A percentile compares a stretch with the other conserved stretches of the same genome.
These are phyloP conservation scores for Bellardia pandia DNA, from an alignment of 2,888 invertebrate species.

Conservation along the genomic window DNA sequence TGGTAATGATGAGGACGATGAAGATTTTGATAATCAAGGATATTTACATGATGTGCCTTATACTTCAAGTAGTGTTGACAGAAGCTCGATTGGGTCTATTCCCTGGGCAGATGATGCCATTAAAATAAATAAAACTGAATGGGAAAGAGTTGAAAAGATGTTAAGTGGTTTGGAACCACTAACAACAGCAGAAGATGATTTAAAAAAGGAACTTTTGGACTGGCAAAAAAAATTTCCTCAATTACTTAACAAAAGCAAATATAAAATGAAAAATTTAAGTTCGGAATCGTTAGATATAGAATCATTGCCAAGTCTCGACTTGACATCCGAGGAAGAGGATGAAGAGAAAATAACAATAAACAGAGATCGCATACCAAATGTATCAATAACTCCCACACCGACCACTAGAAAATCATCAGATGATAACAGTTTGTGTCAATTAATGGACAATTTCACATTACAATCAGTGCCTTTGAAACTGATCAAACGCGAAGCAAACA, in stretches of 20 bases:
- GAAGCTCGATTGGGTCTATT: slow-evolving; percentile 83
- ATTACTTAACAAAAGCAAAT: slow-evolving; percentile 69
- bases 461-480: slow-evolving; percentile 78
- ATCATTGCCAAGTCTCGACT: slow-evolving; percentile 44
- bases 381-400: slow-evolving; percentile 17
- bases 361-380: slow-evolving; percentile 1
- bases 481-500: slow-evolving; percentile 74
- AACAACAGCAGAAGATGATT: slow-evolving; percentile 77
- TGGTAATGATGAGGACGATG: slow-evolving; percentile 76
- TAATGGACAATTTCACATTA: slow-evolving; percentile 70
- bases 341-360: slow-evolving; percentile 48
- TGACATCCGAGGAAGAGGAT: slow-evolving; percentile 60
- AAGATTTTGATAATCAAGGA: slow-evolving; percentile 78
- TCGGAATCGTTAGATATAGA: slow-evolving; percentile 57
- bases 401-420: slow-evolving; percentile 34
- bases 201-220: slow-evolving; percentile 82
- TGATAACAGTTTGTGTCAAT: slow-evolving; percentile 46
- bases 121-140: slow-evolving; percentile 83
- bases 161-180: slow-evolving; percentile 80
- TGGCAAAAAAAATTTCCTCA: slow-evolving; percentile 83
- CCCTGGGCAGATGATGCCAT: slow-evolving; percentile 84
- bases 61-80: slow-evolving; percentile 81
- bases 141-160: slow-evolving; percentile 83
- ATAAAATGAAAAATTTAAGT: slow-evolving; percentile 46
- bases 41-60: slow-evolving; percentile 81